phyloP scores from a whole-genome alignment of 2,797 vertebrate species.

The Eupleurogrammus muticus region DNA sequence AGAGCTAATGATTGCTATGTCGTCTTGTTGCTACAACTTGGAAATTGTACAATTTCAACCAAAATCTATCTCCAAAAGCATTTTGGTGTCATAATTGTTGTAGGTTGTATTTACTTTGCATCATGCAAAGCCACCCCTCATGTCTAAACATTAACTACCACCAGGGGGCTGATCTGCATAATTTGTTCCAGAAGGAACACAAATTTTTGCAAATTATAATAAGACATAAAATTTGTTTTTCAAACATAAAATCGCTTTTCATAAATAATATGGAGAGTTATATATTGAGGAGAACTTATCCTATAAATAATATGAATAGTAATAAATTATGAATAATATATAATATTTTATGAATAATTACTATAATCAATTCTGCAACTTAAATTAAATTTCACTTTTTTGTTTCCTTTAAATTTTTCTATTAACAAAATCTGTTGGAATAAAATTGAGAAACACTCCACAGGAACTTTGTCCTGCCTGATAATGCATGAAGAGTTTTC shows the following conservation, averaged over 20 bases:
- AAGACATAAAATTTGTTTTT: not conserved
- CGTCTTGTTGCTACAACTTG: not conserved
- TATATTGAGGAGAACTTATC: not conserved
- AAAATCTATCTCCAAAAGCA: not conserved
- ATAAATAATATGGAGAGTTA: not conserved
- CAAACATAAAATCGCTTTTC: not conserved
- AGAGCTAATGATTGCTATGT: not conserved
- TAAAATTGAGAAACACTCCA: slow-evolving; percentile 8
- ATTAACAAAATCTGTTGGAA: slow-evolving; percentile 3
- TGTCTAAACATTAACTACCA: slow-evolving; percentile 5
- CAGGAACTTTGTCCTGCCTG: slow-evolving; percentile 32
- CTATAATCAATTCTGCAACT: not conserved
- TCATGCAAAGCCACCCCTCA: not conserved
- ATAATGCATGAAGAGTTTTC: slow-evolving; percentile 46
- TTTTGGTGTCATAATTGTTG: too few relatives aligned
- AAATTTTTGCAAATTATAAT: not conserved
- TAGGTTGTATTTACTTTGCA: not conserved
- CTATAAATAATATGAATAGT: not conserved
- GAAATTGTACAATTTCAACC: not conserved
- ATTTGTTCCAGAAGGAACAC: not conserved
- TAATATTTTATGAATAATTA: not conserved
- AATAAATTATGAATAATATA: too few relatives aligned
- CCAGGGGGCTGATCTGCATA: slow-evolving; percentile 10
- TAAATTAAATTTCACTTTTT: not conserved
- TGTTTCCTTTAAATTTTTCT: not conserved